Percentiles rank a stretch among this genome's conserved stretches.
These are phyloP conservation scores for Tetragonisca angustula DNA, from an alignment of 2,888 invertebrate species.

Conservation along the genomic window DNA sequence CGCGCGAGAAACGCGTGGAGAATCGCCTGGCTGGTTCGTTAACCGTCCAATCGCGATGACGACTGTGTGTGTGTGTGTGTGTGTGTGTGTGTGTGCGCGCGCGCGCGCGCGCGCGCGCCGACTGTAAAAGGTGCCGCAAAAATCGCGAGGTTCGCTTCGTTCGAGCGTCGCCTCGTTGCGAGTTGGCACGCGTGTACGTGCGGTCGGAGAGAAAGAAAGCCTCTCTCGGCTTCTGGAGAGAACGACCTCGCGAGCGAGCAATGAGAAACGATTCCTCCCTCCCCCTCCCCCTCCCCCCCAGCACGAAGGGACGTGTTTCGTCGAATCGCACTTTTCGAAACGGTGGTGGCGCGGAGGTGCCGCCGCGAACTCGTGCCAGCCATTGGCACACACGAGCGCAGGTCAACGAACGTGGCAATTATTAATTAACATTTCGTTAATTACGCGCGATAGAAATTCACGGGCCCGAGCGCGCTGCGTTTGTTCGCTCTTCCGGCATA, in stretches of 20 bases:
- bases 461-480: constrained; percentile 37
- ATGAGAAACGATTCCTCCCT: too few species aligned
- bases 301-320: not conserved
- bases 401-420: constrained; percentile 67
- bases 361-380: not conserved
- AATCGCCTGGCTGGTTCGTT: constrained; percentile 73
- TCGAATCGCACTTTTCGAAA: constrained; percentile 26
- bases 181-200: constrained; percentile 24
- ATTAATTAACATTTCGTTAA: constrained; percentile 80
- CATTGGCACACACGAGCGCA: constrained; percentile 2
- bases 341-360: not conserved
- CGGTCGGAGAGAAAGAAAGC: constrained; percentile 11
- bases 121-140: constrained; percentile 64
- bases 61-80: not conserved
- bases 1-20: constrained; percentile 70
- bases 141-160: constrained; percentile 44
- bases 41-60: constrained; percentile 71
- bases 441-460: constrained; percentile 68
- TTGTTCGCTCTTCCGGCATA: constrained; percentile 60
- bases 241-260: too few species aligned
- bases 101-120: not conserved
- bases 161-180: constrained; percentile 24
- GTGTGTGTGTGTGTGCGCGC: not conserved
- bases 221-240: not conserved
- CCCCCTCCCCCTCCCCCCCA: too few species aligned